Conservation (phyloP, 2,888 invertebrate species). For the Agrochola litura region DNA sequence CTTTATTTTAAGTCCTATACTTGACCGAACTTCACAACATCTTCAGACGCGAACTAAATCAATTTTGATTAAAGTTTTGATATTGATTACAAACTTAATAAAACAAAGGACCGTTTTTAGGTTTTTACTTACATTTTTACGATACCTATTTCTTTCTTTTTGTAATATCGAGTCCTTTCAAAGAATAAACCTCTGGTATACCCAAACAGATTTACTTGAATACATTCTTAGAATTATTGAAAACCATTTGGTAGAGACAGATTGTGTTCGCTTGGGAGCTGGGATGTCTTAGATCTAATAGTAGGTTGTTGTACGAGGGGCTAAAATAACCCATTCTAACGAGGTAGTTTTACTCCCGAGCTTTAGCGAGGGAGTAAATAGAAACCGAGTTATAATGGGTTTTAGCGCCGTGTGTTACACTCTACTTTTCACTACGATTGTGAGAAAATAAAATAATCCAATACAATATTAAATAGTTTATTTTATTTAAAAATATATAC, state of each 20-base stretch:
- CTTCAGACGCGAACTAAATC: conserved; percentile 12
- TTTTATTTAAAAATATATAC: too few species aligned
- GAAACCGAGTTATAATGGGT: too few species aligned
- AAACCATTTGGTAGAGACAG: not conserved
- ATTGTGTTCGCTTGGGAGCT: conserved; percentile 9
- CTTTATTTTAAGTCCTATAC: conserved; percentile 15
- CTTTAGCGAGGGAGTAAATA: too few species aligned
- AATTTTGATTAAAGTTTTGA: conserved; percentile 30
- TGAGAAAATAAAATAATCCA: too few species aligned
- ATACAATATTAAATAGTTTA: too few species aligned
- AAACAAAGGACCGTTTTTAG: not conserved
- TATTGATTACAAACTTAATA: conserved; percentile 14
- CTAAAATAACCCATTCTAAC: too few species aligned
- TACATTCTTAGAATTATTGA: not conserved
- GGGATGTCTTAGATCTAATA: not conserved
- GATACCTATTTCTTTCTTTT: not conserved
- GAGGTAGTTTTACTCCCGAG: too few species aligned
- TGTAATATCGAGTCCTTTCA: conserved; percentile 11
- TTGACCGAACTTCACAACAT: conserved; percentile 6
- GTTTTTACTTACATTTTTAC: conserved; percentile 6
- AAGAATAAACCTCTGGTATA: conserved; percentile 10
- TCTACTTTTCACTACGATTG: too few species aligned
- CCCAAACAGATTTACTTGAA: not conserved
- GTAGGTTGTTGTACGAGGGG: too few species aligned
- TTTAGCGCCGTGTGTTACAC: too few species aligned